Conservation (phyloP, 2,113 vertebrate species). For the Crotalus helleri region DNA sequence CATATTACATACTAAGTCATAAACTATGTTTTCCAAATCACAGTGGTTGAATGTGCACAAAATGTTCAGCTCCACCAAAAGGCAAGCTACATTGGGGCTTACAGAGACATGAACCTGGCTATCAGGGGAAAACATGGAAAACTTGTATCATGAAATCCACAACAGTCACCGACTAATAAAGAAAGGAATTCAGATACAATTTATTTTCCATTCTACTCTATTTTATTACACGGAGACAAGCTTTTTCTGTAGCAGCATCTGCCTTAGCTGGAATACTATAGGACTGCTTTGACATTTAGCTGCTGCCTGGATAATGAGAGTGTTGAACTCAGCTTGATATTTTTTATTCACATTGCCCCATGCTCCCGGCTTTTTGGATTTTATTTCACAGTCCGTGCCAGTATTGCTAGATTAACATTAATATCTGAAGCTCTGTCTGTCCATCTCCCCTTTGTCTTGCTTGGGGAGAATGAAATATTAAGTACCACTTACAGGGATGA, state of each 20-base stretch:
- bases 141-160: neutral
- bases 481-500: slow-evolving; percentile 16
- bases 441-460: neutral
- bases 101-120: neutral
- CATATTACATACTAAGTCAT: neutral
- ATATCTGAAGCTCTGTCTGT: neutral
- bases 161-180: neutral
- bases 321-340: neutral
- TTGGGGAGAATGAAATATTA: slow-evolving; percentile 36
- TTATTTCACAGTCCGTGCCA: slow-evolving; percentile 17
- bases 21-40: neutral
- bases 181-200: neutral
- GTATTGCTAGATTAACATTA: slow-evolving; percentile 8
- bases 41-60: neutral
- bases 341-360: neutral
- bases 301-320: neutral
- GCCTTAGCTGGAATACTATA: neutral
- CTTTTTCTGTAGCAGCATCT: neutral
- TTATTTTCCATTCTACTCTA: neutral
- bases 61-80: neutral
- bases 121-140: neutral
- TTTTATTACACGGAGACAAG: neutral
- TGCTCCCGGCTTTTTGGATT: neutral
- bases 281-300: neutral
- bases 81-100: neutral